phyloP scores from a whole-genome alignment of 2,888 invertebrate genomes.

The Amphipoea lucens region DNA sequence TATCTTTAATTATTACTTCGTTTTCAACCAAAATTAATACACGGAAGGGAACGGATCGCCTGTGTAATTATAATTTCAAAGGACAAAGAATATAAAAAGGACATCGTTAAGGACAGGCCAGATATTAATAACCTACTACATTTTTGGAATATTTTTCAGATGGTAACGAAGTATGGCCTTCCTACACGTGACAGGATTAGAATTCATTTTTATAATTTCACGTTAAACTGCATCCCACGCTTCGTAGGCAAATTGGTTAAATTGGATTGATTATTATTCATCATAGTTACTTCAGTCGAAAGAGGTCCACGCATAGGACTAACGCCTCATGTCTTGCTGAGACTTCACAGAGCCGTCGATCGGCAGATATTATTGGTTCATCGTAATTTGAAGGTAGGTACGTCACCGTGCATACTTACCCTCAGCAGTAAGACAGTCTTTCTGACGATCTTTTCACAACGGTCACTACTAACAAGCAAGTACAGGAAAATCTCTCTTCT shows the following conservation, averaged over 20 bases:
- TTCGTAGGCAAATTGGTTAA: not conserved
- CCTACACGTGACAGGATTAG: too few species aligned
- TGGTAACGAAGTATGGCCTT: not conserved
- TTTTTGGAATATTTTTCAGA: constrained; percentile 17
- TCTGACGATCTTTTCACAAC: not conserved
- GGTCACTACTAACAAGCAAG: not conserved
- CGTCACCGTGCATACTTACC: not conserved
- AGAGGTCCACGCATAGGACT: not conserved
- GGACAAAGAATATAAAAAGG: constrained; percentile 10
- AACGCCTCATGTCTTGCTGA: not conserved
- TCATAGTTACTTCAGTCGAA: not conserved
- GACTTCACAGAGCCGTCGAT: not conserved
- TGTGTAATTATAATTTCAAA: constrained; percentile 31
- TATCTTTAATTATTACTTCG: not conserved
- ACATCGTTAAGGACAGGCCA: not conserved
- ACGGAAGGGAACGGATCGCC: not conserved
- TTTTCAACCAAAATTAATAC: constrained; percentile 1
- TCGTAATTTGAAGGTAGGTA: not conserved
- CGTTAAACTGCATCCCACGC: not conserved
- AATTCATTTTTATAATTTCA: not conserved
- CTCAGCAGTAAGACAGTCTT: not conserved
- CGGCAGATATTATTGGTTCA: not conserved
- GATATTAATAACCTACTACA: constrained; percentile 25
- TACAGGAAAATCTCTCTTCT: not conserved
- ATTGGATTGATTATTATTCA: not conserved